Evolutionary conservation across 2,888 invertebrate genomes (phyloP), one percentile per base, ranked within the genome.

Genomic region (Laothoe populi): DNA sequence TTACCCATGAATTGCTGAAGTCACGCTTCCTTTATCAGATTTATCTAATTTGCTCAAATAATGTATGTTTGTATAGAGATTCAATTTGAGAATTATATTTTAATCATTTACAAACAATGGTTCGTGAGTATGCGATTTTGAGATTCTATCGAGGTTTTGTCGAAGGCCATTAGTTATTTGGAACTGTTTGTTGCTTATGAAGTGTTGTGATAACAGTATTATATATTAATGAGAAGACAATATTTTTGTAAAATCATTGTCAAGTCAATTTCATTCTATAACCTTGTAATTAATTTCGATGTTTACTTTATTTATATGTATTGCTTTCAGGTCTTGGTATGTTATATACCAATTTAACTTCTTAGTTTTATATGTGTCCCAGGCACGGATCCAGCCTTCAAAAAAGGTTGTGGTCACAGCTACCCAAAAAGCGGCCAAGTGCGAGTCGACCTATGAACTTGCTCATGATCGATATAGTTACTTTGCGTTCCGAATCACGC

Each of bases 81-180:
- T 35, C 49, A 16, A 0, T 21, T 31, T 2, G 19, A 16, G 35
- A 19, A 53, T 11, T 31, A 31, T 19, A 19, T 53, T 35, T 53
- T 19, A 16, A 53, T 35, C 11, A 19, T 31, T 31, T 35, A 13
- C 35, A 35, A 35, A 53, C 26, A 49, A 1, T 10, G 8, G 26
- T 3, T 35, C 8, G 26, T 10, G 19, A 44, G 44, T 10, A 53
- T 35, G 31, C 53, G 19, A n/a, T 53, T 35, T 11, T 35, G 53
- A 53, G 53, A 53, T 53, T 53, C 53, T 31, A 35, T 19, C 16
- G 53, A 53, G 53, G 35, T 53, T 53, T 35, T 19, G 4, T 10
- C 16, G 19, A 4, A 19, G 35, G 31, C 1, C 16, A 16, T 49
- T 26, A 11, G 53, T 53, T 16, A 19, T 11, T 44, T 8, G 11